Evolutionary conservation across 2,797 vertebrate genomes (phyloP), one percentile per base, ranked within the genome.

Genomic region (Micrastur ruficollis): DNA sequence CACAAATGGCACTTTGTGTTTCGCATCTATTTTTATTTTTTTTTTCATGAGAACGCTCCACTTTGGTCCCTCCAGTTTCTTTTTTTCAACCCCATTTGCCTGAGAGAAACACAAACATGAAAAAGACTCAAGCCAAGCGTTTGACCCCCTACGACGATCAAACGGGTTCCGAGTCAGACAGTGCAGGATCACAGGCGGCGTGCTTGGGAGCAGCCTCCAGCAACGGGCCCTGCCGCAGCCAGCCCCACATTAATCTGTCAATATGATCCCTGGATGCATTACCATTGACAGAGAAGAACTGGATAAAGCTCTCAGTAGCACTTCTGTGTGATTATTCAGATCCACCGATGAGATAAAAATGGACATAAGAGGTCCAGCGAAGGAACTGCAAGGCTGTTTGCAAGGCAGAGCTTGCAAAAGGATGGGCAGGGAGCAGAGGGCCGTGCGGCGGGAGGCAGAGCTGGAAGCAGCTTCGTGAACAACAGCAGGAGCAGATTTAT

Each of bases 261-360:
- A 2, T n/a, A 42, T 0, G 13, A 38, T 53, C 27, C 65, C 58
- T 10, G 52, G 22, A 18, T 15, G 21, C 0, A 0, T 16, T 29
- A 9, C 50, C 71, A n/a, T 3, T 13, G 5, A 11, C 27, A 40
- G 25, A 42, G 50, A 36, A 79, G 50, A 42, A 23, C 38, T 13
- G 27, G 36, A 12, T 52, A 55, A 55, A 70, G 58, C 63, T 62
- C 58, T 75, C 47, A 12, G 58, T 1, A 36, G 50, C 49, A 8
- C 44, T 83, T 36, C 5, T 46, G 44, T 25, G 42, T 11, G 40
- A 62, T 29, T 52, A 38, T 36, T 87, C 50, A 42, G 55, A 46
- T 31, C 29, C 1, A 0, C n/a, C 2, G 2, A 18, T 5, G 56
- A 78, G 74, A 49, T 42, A 65, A 81, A 62, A 56, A 38, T 0